Evolutionary conservation across 2,888 invertebrate species (phyloP), one percentile per base, ranked within the genome.

Genomic region (Agrilus cyanescens): DNA sequence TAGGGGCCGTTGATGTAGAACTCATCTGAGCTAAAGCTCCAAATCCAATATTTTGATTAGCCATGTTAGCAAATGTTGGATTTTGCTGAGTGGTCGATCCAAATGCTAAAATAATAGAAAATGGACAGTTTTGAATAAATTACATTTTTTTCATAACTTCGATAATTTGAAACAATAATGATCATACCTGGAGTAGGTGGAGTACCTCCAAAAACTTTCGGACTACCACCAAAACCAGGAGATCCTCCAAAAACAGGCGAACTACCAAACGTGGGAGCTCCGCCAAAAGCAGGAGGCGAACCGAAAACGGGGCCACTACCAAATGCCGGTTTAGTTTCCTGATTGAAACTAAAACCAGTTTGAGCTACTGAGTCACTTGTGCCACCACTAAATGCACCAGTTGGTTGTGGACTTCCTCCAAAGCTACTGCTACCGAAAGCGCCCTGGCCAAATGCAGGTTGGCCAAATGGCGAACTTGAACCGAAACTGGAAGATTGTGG

Each of bases 11-110:
- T 2, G 63, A 56, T 14, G 63, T 52, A 31, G 56, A 59, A 1
- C 71, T 65, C 49, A 75, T 74, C 51, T 79, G 74, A 1, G 78
- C 79, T 18, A 80, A 60, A 57, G 74, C 76, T 37, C 79, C 79
- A 62, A 80, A 80, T 1, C 78, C 75, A 40, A 77, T 61, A 56
- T 75, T 76, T 59, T 79, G 78, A 32, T 69, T 73, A 1, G 78
- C 79, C 49, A 80, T 57, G 60, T 65, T 77, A 53, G 77, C 79
- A 63, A 80, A 80, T 33, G 74, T 74, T 0, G 76, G 65, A 51
- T 73, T 73, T 35, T 75, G 73, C 48, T 74, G 74, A 14, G 50
- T 44, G 0, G 67, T 36, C 12, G 36, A 16, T 36, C 36, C 36
- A 36, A 36, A 36, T 16, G 40, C 47, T 47, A 12, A 8, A 44